A percentile compares a stretch with the other conserved stretches of the same genome.
These are phyloP conservation scores for Akabosia matsudoensis DNA, from an alignment of 1,140 invertebrate species.

Conservation along the genomic window DNA sequence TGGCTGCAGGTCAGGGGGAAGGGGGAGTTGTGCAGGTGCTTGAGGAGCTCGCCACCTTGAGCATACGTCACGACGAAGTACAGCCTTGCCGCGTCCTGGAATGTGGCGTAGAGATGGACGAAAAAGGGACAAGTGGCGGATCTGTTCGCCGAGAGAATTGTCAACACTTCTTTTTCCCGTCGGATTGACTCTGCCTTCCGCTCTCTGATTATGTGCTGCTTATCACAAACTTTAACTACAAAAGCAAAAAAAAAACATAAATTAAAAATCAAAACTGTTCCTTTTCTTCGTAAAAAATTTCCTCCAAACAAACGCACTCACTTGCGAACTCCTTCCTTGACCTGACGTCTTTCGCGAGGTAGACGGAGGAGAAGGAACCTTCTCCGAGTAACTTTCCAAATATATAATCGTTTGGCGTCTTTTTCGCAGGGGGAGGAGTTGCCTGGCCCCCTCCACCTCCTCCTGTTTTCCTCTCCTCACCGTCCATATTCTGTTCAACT, in stretches of 20 bases:
- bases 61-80: slow-evolving; percentile 95
- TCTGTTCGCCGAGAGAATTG: slow-evolving; percentile 63
- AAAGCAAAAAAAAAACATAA: slow-evolving; percentile 50
- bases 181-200: slow-evolving; percentile 90
- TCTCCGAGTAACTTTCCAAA: slow-evolving; percentile 94
- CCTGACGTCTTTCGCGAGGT: slow-evolving; percentile 86
- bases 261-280: background rate
- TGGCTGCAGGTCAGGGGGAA: slow-evolving; percentile 84
- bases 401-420: slow-evolving; percentile 80
- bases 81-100: slow-evolving; percentile 73
- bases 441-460: background rate
- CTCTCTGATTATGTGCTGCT: slow-evolving; percentile 84
- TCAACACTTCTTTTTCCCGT: slow-evolving; percentile 85
- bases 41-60: slow-evolving; percentile 87
- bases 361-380: slow-evolving; percentile 92
- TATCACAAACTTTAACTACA: slow-evolving; percentile 95
- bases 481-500: background rate
- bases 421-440: slow-evolving; percentile 59
- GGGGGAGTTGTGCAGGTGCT: slow-evolving; percentile 83
- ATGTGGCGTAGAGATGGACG: slow-evolving; percentile 90
- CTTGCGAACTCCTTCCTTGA: slow-evolving; percentile 87
- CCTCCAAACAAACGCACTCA: slow-evolving; percentile 57
- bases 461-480: background rate
- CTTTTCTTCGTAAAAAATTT: background rate
- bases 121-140: slow-evolving; percentile 69